A percentile compares a stretch with the other conserved stretches of the same genome.
Conservation (phyloP, 53 echinoderm and acorn worm species). For the Crossaster papposus region DNA sequence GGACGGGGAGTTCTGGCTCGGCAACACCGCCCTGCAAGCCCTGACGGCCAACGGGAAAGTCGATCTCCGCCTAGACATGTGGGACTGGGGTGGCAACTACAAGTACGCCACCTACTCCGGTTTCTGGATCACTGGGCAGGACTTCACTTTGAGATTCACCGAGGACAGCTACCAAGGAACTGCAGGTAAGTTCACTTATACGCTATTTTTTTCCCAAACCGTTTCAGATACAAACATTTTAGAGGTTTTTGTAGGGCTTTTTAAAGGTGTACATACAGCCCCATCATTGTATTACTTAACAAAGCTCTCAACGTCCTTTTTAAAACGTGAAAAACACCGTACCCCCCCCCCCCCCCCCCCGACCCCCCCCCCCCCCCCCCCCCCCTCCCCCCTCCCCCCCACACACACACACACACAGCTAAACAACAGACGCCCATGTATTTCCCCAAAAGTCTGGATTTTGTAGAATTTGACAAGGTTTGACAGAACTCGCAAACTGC, state of each 20-base stretch:
- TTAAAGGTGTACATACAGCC: no score
- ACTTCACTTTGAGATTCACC: conserved; percentile 66
- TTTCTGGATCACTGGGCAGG: conserved; percentile 70
- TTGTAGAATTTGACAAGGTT: neutral
- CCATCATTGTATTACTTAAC: no score
- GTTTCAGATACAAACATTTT: no score
- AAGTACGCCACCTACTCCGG: conserved; percentile 76
- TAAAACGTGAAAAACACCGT: no score
- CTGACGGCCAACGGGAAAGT: conserved; percentile 65
- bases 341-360: no score
- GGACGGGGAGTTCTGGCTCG: conserved; percentile 83
- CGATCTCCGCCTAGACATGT: conserved; percentile 76
- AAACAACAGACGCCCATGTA: no score
- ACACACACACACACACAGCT: no score
- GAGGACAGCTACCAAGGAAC: conserved; percentile 7
- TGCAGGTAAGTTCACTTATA: conserved; percentile 21
- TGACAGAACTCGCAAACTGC: neutral
- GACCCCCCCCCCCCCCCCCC: no score
- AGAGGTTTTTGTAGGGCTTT: no score
- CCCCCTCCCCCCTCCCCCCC: no score
- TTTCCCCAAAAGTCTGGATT: no score
- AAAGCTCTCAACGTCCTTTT: no score
- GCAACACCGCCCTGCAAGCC: conserved; percentile 75
- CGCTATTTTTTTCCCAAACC: neutral
- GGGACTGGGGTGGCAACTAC: conserved; percentile 69